A percentile compares a stretch with the other conserved stretches of the same genome.
These are phyloP conservation scores for Cinclus mexicanus DNA, from an alignment of 2,113 vertebrate species.

Conservation along the genomic window DNA sequence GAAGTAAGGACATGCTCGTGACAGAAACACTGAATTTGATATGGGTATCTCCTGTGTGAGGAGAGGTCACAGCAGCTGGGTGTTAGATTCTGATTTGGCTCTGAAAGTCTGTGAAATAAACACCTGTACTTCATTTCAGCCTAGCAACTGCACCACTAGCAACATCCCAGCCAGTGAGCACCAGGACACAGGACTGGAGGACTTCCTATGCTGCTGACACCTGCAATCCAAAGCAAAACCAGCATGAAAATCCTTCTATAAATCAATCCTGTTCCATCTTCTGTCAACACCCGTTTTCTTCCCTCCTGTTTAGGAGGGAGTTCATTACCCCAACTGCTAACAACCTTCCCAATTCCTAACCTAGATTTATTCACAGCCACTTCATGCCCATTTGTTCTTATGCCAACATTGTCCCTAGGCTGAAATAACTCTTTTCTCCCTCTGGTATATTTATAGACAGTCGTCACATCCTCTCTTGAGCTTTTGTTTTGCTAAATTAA, in stretches of 20 bases:
- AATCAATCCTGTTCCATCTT: not conserved
- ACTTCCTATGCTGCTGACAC: not conserved
- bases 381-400: slow-evolving; percentile 10
- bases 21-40: not conserved
- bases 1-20: not conserved
- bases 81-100: not conserved
- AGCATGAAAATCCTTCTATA: not conserved
- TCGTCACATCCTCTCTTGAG: slow-evolving; percentile 20
- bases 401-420: slow-evolving; percentile 37
- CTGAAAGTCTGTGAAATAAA: not conserved
- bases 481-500: slow-evolving; percentile 36
- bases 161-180: not conserved
- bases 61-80: not conserved
- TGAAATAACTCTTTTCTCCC: slow-evolving; percentile 38
- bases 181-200: not conserved
- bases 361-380: not conserved
- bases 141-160: not conserved
- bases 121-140: not conserved
- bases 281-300: not conserved
- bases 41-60: not conserved
- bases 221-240: not conserved
- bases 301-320: not conserved
- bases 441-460: slow-evolving; percentile 27
- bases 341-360: not conserved
- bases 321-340: not conserved